A percentile compares a stretch with the other conserved stretches of the same genome.
Evolutionary conservation across 2,113 vertebrate genomes (phyloP).

Genomic region (Tapirus terrestris): DNA sequence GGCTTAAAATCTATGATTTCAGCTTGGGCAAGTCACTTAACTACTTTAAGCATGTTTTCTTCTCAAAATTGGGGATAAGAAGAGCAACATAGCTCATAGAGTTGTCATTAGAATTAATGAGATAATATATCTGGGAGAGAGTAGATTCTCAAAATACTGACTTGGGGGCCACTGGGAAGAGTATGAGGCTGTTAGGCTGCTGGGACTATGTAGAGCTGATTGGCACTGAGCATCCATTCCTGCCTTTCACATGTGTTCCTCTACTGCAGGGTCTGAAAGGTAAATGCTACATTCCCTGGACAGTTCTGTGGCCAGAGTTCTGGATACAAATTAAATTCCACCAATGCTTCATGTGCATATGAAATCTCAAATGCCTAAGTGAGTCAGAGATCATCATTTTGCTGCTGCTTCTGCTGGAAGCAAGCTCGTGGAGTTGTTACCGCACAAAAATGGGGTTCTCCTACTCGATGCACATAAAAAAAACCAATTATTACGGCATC

Average conservation of each 20-base stretch:
- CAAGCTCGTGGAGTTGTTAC: not conserved
- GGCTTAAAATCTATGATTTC: not conserved
- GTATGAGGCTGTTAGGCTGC: not conserved
- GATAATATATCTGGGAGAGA: not conserved
- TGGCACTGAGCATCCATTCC: not conserved
- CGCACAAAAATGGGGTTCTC: no score
- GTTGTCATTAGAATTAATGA: not conserved
- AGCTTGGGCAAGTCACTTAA: not conserved
- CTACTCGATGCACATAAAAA: no score
- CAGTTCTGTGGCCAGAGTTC: not conserved
- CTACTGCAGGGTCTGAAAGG: not conserved
- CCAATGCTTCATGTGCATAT: not conserved
- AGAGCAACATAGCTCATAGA: not conserved
- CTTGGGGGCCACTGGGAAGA: not conserved
- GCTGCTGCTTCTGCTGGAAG: not conserved
- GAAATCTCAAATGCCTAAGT: not conserved
- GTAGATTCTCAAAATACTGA: not conserved
- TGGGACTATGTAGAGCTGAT: fast-evolving
- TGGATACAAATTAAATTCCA: not conserved
- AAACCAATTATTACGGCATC: no score
- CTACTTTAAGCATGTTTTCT: not conserved
- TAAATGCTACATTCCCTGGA: no score
- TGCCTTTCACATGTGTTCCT: no score
- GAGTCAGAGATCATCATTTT: not conserved
- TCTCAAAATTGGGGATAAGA: not conserved